phyloP scores from a whole-genome alignment of 2,797 vertebrate genomes.

The Podarcis siculus region DNA sequence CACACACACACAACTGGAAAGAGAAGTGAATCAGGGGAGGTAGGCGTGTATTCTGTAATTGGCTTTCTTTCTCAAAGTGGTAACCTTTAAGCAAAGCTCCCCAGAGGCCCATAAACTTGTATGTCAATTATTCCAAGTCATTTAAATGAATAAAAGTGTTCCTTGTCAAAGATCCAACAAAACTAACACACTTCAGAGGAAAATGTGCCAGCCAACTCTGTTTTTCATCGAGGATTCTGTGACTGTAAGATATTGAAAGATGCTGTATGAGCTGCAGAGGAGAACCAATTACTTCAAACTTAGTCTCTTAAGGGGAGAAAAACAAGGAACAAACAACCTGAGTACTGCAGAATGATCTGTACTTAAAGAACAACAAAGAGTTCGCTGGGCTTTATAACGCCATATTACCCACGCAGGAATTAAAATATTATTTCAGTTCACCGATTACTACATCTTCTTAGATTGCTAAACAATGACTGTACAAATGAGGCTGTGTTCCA shows the following conservation, averaged over 20 bases:
- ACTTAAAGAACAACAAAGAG: slow-evolving; percentile 29
- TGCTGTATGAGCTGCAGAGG: slow-evolving; percentile 33
- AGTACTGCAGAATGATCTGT: slow-evolving; percentile 43
- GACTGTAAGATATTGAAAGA: slow-evolving; percentile 20
- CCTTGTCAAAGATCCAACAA: slow-evolving; percentile 19
- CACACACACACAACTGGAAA: background rate
- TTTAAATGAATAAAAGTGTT: slow-evolving; percentile 49
- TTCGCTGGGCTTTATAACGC: slow-evolving; percentile 49
- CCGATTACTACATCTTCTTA: slow-evolving; percentile 63
- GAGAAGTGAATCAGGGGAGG: background rate
- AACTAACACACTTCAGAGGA: slow-evolving; percentile 31
- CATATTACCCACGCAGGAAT: slow-evolving; percentile 51
- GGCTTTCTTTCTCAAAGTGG: slow-evolving; percentile 28
- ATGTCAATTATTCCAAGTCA: background rate
- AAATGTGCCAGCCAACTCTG: slow-evolving; percentile 15
- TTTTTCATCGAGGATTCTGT: slow-evolving; percentile 19
- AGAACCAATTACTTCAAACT: slow-evolving; percentile 40
- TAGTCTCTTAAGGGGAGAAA: slow-evolving; percentile 32
- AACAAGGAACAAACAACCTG: slow-evolving; percentile 21
- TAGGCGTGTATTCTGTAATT: slow-evolving; percentile 1
- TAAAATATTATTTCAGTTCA: slow-evolving; percentile 58
- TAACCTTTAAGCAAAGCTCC: slow-evolving; percentile 20
- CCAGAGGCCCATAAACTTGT: slow-evolving; percentile 5
- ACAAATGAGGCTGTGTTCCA: slow-evolving; percentile 61
- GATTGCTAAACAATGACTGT: slow-evolving; percentile 50